A percentile compares a stretch with the other conserved stretches of the same genome.
Conservation (phyloP, 2,797 vertebrate genomes). For the Tachyglossus aculeatus region DNA sequence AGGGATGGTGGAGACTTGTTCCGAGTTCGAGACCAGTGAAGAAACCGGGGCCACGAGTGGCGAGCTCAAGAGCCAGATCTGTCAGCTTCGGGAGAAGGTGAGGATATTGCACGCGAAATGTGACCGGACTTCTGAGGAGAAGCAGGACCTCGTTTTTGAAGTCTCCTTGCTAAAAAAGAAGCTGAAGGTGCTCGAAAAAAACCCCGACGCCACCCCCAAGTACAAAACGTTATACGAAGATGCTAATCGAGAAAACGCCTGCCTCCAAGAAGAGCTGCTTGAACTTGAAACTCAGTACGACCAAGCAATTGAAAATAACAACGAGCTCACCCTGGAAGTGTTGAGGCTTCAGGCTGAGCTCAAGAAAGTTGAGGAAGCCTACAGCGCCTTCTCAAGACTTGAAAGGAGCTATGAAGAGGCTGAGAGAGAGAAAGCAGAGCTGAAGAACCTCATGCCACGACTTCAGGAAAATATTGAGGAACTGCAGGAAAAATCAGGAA, state of each 20-base stretch:
- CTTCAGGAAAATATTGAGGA: conserved; percentile 75
- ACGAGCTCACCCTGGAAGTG: conserved; percentile 45
- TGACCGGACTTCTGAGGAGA: conserved; percentile 39
- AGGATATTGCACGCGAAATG: conserved; percentile 55
- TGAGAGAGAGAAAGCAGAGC: conserved; percentile 70
- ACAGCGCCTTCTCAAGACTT: conserved; percentile 46
- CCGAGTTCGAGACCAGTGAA: conserved; percentile 49
- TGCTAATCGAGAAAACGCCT: conserved; percentile 34
- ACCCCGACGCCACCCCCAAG: conserved; percentile 13
- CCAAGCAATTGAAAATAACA: conserved; percentile 35
- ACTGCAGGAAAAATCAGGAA: conserved; percentile 65
- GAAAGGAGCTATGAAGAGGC: conserved; percentile 45
- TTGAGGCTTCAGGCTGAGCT: conserved; percentile 58
- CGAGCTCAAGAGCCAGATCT: conserved; percentile 6
- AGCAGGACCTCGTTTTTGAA: conserved; percentile 53
- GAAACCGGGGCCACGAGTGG: conserved; percentile 10
- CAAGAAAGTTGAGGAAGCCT: conserved; percentile 56
- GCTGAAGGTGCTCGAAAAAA: conserved; percentile 45
- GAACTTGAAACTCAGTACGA: conserved; percentile 25
- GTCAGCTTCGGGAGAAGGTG: conserved; percentile 29
- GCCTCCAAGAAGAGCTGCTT: conserved; percentile 43
- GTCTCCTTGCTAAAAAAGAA: conserved; percentile 43
- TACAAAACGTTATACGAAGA: background rate
- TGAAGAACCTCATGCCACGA: conserved; percentile 71
- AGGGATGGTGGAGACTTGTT: conserved; percentile 49